Conservation (phyloP, 2,888 invertebrate species). For the Caenorhabditis becei region DNA sequence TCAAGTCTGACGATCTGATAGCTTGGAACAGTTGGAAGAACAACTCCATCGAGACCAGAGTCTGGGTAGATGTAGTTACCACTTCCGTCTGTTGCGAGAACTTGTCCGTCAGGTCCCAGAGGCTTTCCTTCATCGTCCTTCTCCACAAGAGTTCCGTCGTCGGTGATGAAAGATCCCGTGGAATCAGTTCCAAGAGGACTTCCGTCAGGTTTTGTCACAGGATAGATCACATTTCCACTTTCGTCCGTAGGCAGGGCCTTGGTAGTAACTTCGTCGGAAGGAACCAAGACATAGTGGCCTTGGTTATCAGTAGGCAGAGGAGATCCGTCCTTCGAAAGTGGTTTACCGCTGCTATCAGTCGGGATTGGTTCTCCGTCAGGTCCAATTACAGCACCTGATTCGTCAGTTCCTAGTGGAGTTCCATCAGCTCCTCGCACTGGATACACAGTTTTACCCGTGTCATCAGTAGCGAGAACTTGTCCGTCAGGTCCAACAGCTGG, state of each 20-base stretch:
- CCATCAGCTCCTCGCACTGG: constrained; percentile 55
- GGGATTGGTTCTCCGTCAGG: constrained; percentile 60
- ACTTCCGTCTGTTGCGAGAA: constrained; percentile 52
- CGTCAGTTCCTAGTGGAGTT: constrained; percentile 54
- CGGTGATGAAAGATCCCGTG: constrained; percentile 49
- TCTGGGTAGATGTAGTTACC: constrained; percentile 45
- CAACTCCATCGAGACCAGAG: not conserved
- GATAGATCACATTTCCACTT: constrained; percentile 47
- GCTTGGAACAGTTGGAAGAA: constrained; percentile 55
- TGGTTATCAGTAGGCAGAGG: constrained; percentile 66
- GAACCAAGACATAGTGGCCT: constrained; percentile 60
- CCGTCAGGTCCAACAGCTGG: constrained; percentile 62
- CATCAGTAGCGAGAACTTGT: constrained; percentile 60
- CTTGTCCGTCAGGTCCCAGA: constrained; percentile 17
- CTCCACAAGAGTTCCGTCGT: not conserved
- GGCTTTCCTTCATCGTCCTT: constrained; percentile 14
- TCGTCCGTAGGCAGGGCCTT: constrained; percentile 49
- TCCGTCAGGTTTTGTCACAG: constrained; percentile 31
- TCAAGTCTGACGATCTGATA: constrained; percentile 40
- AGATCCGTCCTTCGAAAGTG: constrained; percentile 58
- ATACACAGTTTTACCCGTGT: constrained; percentile 47
- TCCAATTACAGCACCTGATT: constrained; percentile 56
- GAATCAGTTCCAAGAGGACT: constrained; percentile 51
- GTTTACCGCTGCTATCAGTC: constrained; percentile 53
- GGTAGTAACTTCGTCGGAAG: constrained; percentile 10